A percentile compares a stretch with the other conserved stretches of the same genome.
phyloP scores from a whole-genome alignment of 2,888 invertebrate genomes.

The Panzeria rudis region DNA sequence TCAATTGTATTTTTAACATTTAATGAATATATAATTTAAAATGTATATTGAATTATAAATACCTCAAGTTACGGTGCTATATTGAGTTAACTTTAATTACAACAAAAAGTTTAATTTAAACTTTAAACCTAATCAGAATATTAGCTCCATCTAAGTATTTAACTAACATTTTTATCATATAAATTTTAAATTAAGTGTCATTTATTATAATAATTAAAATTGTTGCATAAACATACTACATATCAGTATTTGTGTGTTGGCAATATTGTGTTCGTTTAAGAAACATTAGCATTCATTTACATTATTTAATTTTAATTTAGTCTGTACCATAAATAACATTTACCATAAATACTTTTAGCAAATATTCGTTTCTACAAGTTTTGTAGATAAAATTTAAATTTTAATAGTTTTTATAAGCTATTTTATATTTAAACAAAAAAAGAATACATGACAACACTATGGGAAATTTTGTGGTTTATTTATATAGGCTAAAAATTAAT shows the following conservation, averaged over 20 bases:
- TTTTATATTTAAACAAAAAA: background rate
- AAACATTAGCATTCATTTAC: slow-evolving; percentile 31
- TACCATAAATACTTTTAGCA: slow-evolving; percentile 35
- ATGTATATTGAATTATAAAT: background rate
- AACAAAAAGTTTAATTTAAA: background rate
- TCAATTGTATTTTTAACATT: too few species aligned
- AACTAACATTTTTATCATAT: background rate
- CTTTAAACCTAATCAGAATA: background rate
- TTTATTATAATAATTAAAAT: slow-evolving; percentile 38
- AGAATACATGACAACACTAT: background rate
- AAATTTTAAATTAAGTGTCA: slow-evolving; percentile 16
- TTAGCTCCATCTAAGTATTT: background rate
- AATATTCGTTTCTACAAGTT: background rate
- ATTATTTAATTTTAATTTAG: slow-evolving; percentile 46
- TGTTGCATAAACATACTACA: background rate
- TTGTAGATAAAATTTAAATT: slow-evolving; percentile 25
- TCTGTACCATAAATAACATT: slow-evolving; percentile 34
- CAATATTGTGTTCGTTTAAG: background rate
- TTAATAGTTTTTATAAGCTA: slow-evolving; percentile 14
- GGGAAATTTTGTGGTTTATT: background rate
- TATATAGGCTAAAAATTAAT: too few species aligned
- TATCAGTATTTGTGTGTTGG: background rate
- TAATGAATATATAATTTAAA: too few species aligned
- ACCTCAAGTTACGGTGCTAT: background rate
- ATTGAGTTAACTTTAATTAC: background rate